Conservation (phyloP, 2,797 vertebrate species). For the Channa striata region DNA sequence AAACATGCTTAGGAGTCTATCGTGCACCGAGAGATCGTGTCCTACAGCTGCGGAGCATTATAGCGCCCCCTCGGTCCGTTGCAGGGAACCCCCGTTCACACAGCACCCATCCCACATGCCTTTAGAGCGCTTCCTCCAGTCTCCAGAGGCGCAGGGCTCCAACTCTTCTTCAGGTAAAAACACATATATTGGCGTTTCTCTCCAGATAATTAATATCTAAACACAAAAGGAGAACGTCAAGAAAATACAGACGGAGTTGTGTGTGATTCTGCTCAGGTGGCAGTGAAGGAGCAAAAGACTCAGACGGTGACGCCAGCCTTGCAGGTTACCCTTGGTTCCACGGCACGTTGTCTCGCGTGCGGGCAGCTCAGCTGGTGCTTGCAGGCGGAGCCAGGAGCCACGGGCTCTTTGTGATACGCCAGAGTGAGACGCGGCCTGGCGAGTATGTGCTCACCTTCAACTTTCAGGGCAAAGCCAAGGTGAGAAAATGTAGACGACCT, state of each 20-base stretch:
- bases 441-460: constrained; percentile 99
- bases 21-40: constrained; percentile 86
- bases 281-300: constrained; percentile 82
- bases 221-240: neutral
- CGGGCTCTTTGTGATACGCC: constrained; percentile 95
- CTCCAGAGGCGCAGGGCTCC: constrained; percentile 84
- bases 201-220: constrained; percentile 1
- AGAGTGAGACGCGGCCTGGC: constrained; percentile 95
- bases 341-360: constrained; percentile 92
- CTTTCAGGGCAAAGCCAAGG: constrained; percentile 99
- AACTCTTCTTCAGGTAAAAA: constrained; percentile 82
- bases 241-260: neutral
- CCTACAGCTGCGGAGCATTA: constrained; percentile 76
- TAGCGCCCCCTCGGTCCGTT: constrained; percentile 81
- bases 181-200: neutral
- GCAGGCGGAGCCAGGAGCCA: constrained; percentile 91
- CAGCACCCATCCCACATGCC: constrained; percentile 91
- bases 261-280: constrained; percentile 64
- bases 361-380: constrained; percentile 94
- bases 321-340: constrained; percentile 96
- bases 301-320: constrained; percentile 85
- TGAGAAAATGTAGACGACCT: constrained; percentile 49
- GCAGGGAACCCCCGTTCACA: constrained; percentile 85
- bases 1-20: constrained; percentile 81
- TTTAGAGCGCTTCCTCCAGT: constrained; percentile 93